Conservation (phyloP, 2,888 invertebrate species). For the Leptinotarsa rubiginosa region DNA sequence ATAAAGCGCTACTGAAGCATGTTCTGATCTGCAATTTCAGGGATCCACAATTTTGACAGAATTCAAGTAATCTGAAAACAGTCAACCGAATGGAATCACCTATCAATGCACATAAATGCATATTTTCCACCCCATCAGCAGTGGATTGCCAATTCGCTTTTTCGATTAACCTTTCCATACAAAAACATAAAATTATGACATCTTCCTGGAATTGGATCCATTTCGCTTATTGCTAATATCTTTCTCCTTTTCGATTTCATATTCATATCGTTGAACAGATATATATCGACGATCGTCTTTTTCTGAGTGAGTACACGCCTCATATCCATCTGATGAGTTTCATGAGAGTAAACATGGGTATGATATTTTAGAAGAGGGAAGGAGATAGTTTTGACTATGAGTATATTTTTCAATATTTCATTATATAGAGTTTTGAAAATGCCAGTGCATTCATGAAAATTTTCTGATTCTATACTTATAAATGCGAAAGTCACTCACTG, state of each 20-base stretch:
- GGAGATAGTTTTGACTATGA: no score
- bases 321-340: neutral
- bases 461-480: no score
- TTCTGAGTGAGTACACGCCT: neutral
- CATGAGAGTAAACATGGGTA: no score
- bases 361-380: no score
- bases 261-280: neutral
- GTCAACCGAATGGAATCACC: neutral
- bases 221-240: conserved; percentile 1
- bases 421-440: no score
- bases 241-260: neutral
- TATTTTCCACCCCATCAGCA: neutral
- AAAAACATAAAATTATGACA: neutral
- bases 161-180: neutral
- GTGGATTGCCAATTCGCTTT: neutral
- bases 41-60: no score
- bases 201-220: neutral
- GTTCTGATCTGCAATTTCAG: no score
- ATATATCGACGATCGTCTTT: neutral
- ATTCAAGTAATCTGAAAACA: neutral
- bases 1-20: no score
- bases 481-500: no score
- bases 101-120: neutral
- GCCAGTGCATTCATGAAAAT: no score
- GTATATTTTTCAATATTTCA: no score